Evolutionary conservation across 2,113 vertebrate genomes (phyloP).

Genomic region (Thamnophis sirtalis): DNA sequence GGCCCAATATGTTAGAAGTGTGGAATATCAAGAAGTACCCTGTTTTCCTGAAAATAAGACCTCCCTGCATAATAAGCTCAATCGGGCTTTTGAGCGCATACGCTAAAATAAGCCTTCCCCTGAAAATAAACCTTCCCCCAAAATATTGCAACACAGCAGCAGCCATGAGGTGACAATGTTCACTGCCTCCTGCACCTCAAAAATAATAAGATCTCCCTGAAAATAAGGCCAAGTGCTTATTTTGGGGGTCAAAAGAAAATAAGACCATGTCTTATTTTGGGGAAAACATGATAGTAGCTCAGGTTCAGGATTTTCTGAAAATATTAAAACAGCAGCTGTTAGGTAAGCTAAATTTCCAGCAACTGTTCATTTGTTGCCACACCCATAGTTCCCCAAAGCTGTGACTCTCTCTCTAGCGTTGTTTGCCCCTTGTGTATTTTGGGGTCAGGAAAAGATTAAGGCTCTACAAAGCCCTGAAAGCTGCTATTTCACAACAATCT

Average conservation of each 20-base stretch:
- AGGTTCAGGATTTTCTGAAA: background rate
- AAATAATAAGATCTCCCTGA: too few species aligned
- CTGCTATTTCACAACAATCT: background rate
- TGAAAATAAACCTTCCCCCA: too few species aligned
- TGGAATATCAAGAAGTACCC: background rate
- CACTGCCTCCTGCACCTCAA: too few species aligned
- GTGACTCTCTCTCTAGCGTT: background rate
- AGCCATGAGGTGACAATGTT: too few species aligned
- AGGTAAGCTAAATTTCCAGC: background rate
- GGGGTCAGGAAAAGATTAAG: background rate
- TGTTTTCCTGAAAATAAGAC: too few species aligned
- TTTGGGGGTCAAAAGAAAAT: too few species aligned
- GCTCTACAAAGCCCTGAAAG: background rate
- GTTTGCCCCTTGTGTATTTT: background rate
- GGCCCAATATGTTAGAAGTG: background rate
- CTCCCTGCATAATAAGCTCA: too few species aligned
- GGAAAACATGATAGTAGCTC: background rate
- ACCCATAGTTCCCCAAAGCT: background rate
- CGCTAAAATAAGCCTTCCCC: too few species aligned
- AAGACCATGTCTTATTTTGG: too few species aligned
- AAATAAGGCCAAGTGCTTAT: too few species aligned
- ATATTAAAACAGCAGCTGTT: background rate
- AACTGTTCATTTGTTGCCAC: background rate
- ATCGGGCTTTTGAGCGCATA: too few species aligned
- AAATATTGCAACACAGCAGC: too few species aligned